Conservation (phyloP, 2,888 invertebrate genomes). For the Phania funesta region DNA sequence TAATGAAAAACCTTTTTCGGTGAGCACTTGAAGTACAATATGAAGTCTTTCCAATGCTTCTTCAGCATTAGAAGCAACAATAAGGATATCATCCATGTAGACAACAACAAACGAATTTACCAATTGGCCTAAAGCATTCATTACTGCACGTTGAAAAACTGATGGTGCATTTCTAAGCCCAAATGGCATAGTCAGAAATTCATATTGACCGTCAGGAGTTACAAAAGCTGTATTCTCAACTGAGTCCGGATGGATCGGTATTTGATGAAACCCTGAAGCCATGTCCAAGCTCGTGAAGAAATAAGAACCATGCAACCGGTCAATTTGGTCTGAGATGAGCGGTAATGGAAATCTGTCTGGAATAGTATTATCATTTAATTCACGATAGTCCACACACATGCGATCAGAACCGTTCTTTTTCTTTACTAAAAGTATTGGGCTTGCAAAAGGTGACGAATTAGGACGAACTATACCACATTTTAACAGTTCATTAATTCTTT, state of each 20-base stretch:
- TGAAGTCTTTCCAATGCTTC: conserved; percentile 10
- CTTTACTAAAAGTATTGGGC: not conserved
- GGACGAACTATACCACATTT: not conserved
- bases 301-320: not conserved
- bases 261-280: not conserved
- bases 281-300: not conserved
- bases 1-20: not conserved
- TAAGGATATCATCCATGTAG: conserved; percentile 28
- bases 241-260: not conserved
- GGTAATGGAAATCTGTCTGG: not conserved
- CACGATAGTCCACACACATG: not conserved
- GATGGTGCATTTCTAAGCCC: conserved; percentile 7
- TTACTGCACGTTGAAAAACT: not conserved
- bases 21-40: not conserved
- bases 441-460: not conserved
- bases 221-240: conserved; percentile 14
- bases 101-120: conserved; percentile 9
- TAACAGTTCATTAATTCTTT: not conserved
- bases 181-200: conserved; percentile 32
- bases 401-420: not conserved
- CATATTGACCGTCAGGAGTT: conserved; percentile 16
- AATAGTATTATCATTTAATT: conserved; percentile 1
- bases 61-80: conserved; percentile 1
- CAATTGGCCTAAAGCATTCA: not conserved
- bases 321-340: not conserved